phyloP scores from a whole-genome alignment of 2,797 vertebrate species.

The Xerus rutilus region DNA sequence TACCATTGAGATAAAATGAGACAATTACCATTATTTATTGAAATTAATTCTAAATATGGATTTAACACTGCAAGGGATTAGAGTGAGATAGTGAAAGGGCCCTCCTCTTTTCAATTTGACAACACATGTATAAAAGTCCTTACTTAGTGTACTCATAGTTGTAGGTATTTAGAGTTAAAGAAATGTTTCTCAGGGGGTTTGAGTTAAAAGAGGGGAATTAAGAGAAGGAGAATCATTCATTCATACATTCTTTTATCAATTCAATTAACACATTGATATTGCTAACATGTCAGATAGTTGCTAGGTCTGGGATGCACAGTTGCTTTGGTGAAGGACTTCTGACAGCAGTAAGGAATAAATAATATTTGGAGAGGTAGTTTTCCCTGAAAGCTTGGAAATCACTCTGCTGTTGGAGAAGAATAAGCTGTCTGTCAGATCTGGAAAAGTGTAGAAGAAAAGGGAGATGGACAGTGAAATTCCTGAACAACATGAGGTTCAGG shows the following conservation, averaged over 20 bases:
- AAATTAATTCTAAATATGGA: slow-evolving; percentile 14
- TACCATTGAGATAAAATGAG: slow-evolving; percentile 23
- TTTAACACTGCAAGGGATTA: neutral
- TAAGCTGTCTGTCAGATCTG: neutral
- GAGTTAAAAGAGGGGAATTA: neutral
- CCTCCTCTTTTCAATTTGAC: neutral
- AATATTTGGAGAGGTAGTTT: slow-evolving; percentile 21
- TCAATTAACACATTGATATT: neutral
- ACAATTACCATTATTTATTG: slow-evolving; percentile 47
- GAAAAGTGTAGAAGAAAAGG: neutral
- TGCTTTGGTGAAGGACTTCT: slow-evolving; percentile 10
- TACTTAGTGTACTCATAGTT: neutral
- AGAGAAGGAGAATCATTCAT: neutral
- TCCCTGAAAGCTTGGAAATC: slow-evolving; percentile 3
- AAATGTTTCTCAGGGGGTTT: neutral
- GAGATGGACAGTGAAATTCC: neutral
- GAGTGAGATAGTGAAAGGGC: neutral
- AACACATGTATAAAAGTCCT: neutral
- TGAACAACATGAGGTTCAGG: neutral
- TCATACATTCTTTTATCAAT: neutral
- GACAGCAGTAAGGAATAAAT: neutral
- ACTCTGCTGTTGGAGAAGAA: neutral
- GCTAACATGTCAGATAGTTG: neutral
- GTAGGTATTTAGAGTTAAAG: slow-evolving; percentile 5
- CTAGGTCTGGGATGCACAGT: neutral